Conservation (phyloP, 2,797 vertebrate species). For the Sarcoramphus papa region DNA sequence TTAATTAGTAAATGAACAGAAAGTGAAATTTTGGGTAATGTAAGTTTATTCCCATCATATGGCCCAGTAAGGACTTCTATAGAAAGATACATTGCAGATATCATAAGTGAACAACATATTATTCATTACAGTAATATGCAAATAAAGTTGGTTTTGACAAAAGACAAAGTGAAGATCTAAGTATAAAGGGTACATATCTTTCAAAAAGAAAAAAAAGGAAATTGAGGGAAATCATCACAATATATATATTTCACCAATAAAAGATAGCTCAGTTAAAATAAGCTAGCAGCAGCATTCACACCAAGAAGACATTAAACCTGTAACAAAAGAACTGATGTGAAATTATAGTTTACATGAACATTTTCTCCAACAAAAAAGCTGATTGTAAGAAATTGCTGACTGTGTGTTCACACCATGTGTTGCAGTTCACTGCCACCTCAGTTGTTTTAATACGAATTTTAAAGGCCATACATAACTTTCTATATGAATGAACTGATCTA, state of each 20-base stretch:
- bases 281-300: not conserved
- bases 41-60: not conserved
- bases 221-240: not conserved
- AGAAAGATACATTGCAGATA: conserved; percentile 19
- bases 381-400: not conserved
- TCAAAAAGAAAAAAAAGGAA: not conserved
- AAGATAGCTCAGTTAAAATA: not conserved
- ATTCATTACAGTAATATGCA: conserved; percentile 29
- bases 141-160: conserved; percentile 31
- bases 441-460: not conserved
- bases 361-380: not conserved
- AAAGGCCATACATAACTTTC: not conserved
- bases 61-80: not conserved
- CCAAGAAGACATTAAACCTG: not conserved
- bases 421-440: not conserved
- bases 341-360: not conserved
- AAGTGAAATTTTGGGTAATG: not conserved
- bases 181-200: not conserved
- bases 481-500: not conserved
- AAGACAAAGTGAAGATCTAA: not conserved
- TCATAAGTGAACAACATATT: conserved; percentile 38
- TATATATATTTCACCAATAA: not conserved
- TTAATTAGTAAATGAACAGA: not conserved
- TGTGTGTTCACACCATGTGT: not conserved
- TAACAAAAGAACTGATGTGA: not conserved